Conservation (phyloP, 2,888 invertebrate genomes). For the Bugula neritina region DNA sequence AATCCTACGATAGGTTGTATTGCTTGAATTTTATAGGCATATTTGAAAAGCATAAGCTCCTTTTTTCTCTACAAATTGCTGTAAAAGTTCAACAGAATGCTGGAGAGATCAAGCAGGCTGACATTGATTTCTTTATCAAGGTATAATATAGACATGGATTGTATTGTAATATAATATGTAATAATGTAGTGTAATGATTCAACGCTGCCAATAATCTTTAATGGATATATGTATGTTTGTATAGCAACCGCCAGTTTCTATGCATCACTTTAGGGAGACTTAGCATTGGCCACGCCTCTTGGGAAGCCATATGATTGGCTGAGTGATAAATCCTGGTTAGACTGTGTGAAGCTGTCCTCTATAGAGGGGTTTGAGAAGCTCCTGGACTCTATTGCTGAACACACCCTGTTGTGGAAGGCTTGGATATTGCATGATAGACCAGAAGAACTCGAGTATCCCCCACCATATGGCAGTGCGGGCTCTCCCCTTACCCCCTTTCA, state of each 20-base stretch:
- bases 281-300: neutral
- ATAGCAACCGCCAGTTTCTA: too few relatives aligned
- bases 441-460: conserved; percentile 24
- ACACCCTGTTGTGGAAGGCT: conserved; percentile 28
- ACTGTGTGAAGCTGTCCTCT: conserved; percentile 27
- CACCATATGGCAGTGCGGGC: neutral
- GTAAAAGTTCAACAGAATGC: conserved; percentile 29
- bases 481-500: conserved; percentile 28
- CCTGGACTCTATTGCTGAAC: conserved; percentile 27
- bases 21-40: conserved; percentile 29
- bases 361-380: conserved; percentile 24
- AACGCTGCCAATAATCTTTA: too few relatives aligned
- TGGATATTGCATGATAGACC: conserved; percentile 28
- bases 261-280: conserved; percentile 18
- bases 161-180: too few relatives aligned
- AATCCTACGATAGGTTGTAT: too few relatives aligned
- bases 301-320: conserved; percentile 30
- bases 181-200: too few relatives aligned
- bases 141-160: neutral
- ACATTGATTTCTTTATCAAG: conserved; percentile 31
- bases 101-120: conserved; percentile 29
- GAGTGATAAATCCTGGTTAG: conserved; percentile 28
- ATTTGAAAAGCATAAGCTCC: conserved; percentile 31
- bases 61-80: conserved; percentile 30
- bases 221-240: too few relatives aligned